These are phyloP conservation scores for Neostethus bicornis DNA, from an alignment of 2,797 vertebrate genomes.

Conservation along the genomic window DNA sequence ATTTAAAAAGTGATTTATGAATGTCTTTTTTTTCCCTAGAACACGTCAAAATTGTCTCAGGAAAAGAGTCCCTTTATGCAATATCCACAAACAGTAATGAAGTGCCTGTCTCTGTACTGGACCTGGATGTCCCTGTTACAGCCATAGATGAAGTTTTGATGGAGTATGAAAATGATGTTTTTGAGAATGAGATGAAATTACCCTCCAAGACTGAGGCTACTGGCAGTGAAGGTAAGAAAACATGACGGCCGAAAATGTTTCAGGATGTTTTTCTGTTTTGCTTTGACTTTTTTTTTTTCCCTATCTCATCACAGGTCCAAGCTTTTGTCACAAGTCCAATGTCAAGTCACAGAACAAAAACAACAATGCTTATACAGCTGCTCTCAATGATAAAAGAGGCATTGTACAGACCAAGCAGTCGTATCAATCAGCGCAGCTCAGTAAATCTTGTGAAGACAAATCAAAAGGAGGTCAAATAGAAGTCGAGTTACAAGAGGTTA, in stretches of 20 bases:
- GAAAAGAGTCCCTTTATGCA: constrained; percentile 48
- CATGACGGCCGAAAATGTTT: background rate
- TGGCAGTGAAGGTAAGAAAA: constrained; percentile 53
- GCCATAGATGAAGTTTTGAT: constrained; percentile 87
- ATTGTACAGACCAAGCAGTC: constrained; percentile 22
- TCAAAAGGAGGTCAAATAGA: constrained; percentile 29
- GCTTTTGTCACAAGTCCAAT: constrained; percentile 35
- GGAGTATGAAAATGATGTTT: constrained; percentile 46
- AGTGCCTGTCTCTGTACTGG: constrained; percentile 65
- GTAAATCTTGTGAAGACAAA: constrained; percentile 24
- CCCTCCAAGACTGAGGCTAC: constrained; percentile 36
- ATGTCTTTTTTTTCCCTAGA: constrained; percentile 56
- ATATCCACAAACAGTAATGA: constrained; percentile 41
- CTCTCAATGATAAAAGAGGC: constrained; percentile 39
- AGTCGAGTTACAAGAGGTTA: constrained; percentile 30
- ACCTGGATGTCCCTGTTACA: constrained; percentile 88
- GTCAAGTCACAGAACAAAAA: constrained; percentile 79
- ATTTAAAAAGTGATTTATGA: background rate
- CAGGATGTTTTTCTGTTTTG: background rate
- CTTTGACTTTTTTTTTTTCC: constrained; percentile 2
- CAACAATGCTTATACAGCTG: constrained; percentile 80
- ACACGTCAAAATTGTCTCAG: constrained; percentile 45
- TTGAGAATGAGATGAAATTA: constrained; percentile 48
- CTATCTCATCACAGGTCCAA: constrained; percentile 37
- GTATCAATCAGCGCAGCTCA: constrained; percentile 26